phyloP scores from a whole-genome alignment of 2,888 invertebrate genomes.

The Cancer borealis region DNA sequence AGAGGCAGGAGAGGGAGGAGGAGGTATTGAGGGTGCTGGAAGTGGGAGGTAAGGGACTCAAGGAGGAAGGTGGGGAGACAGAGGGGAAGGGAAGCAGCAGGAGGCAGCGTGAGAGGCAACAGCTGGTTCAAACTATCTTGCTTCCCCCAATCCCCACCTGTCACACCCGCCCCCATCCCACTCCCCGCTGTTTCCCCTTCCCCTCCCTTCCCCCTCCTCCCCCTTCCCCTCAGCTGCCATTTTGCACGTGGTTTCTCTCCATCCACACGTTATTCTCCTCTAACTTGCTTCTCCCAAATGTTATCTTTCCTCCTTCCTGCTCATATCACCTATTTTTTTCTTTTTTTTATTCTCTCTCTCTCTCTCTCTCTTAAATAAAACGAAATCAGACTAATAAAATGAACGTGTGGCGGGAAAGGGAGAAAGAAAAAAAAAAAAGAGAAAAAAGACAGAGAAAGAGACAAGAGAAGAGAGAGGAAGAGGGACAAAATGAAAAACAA shows the following conservation, averaged over 20 bases:
- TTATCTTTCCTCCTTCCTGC: background rate
- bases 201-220: background rate
- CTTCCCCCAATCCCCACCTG: background rate
- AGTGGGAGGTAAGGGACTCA: background rate
- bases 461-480: background rate
- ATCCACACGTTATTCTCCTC: background rate
- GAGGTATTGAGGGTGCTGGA: background rate
- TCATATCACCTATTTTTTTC: too few species aligned
- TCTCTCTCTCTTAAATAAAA: background rate
- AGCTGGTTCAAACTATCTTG: background rate
- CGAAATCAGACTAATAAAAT: too few species aligned
- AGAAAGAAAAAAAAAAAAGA: background rate
- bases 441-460: background rate
- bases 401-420: background rate
- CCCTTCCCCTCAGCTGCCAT: background rate
- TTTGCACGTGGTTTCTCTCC: background rate
- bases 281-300: constrained; percentile 1
- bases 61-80: background rate
- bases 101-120: constrained; percentile 20
- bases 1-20: background rate
- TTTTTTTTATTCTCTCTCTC: background rate
- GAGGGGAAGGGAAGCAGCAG: background rate
- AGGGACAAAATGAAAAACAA: background rate
- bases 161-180: background rate
- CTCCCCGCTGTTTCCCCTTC: background rate